phyloP scores from a whole-genome alignment of 2,888 invertebrate genomes.

The Ecliptopera silaceata region DNA sequence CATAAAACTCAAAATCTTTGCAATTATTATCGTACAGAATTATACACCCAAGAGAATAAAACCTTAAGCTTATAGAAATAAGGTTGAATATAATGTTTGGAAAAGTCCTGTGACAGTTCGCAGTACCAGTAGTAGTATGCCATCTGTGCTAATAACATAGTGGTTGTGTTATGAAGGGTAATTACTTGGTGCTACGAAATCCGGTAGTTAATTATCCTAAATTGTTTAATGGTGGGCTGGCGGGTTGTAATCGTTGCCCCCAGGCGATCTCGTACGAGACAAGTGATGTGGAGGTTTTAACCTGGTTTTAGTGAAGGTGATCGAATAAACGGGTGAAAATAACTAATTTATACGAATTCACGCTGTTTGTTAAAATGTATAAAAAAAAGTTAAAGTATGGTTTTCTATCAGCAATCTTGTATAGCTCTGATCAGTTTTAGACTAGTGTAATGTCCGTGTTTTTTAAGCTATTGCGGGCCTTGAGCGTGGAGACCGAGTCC shows the following conservation, averaged over 20 bases:
- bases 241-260: conserved; percentile 56
- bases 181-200: conserved; percentile 74
- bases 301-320: conserved; percentile 7
- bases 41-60: neutral
- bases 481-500: too few relatives aligned
- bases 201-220: conserved; percentile 83
- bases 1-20: neutral
- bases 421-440: too few relatives aligned
- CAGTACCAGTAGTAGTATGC: neutral
- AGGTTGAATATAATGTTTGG: neutral
- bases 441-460: too few relatives aligned
- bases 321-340: neutral
- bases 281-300: conserved; percentile 18
- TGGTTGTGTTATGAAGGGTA: conserved; percentile 75
- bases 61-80: neutral
- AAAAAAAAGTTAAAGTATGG: too few relatives aligned
- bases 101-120: neutral
- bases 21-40: neutral
- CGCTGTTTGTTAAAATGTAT: too few relatives aligned
- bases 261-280: conserved; percentile 24
- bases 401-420: too few relatives aligned
- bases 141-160: conserved; percentile 57
- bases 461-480: too few relatives aligned
- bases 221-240: conserved; percentile 79
- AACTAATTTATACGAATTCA: too few relatives aligned